Conservation (phyloP, 2,888 invertebrate species). For the Metopia argyrocephala region DNA sequence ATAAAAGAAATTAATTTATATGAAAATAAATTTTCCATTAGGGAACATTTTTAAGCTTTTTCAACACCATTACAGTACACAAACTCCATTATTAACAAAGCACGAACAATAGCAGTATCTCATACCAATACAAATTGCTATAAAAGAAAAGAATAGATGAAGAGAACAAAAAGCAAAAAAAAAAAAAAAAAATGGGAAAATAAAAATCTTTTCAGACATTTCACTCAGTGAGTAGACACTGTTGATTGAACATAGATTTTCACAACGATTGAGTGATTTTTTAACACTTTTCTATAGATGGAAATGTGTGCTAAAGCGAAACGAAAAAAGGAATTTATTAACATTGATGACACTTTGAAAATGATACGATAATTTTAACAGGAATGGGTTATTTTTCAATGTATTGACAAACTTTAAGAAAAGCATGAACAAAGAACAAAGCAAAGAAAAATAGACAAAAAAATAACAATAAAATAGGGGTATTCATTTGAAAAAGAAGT, state of each 20-base stretch:
- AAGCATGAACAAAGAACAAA: background rate
- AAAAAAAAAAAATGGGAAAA: too few relatives aligned
- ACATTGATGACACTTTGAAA: conserved; percentile 50
- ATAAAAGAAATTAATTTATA: too few relatives aligned
- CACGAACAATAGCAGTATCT: background rate
- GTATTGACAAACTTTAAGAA: background rate
- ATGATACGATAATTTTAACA: conserved; percentile 36
- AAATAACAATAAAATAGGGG: conserved; percentile 22
- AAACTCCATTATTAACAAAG: background rate
- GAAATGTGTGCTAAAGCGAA: conserved; percentile 38
- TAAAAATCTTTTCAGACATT: conserved; percentile 29
- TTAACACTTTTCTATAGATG: conserved; percentile 27
- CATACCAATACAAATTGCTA: background rate
- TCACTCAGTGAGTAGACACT: conserved; percentile 23
- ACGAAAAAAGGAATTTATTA: conserved; percentile 43
- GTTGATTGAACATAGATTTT: conserved; percentile 56
- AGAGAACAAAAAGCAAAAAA: background rate
- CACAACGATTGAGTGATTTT: conserved; percentile 52
- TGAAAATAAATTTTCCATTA: too few relatives aligned
- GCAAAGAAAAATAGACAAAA: background rate
- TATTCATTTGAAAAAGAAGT: background rate
- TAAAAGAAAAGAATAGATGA: background rate
- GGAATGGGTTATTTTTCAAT: background rate
- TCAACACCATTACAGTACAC: background rate
- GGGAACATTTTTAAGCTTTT: conserved; percentile 7